Percentiles rank a stretch among this genome's conserved stretches.
phyloP scores from a whole-genome alignment of 2,888 invertebrate genomes.

The Epistrophe grossulariae region DNA sequence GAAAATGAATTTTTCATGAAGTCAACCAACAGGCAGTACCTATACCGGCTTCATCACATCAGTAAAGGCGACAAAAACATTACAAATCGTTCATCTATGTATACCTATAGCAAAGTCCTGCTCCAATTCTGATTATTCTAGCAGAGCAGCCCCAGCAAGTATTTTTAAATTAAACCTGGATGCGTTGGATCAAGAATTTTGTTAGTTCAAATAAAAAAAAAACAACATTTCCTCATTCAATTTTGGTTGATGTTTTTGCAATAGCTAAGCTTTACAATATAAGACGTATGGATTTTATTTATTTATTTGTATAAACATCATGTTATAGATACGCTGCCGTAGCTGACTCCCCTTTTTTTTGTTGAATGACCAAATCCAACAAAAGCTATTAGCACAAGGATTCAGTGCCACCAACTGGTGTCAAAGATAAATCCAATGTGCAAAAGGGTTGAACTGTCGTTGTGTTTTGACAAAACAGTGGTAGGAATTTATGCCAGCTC shows the following conservation, averaged over 20 bases:
- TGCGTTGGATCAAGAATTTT: slow-evolving; percentile 15
- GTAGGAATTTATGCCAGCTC: slow-evolving; percentile 46
- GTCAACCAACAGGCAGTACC: slow-evolving; percentile 45
- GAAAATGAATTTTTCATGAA: slow-evolving; percentile 75
- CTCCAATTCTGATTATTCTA: background rate
- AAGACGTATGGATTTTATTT: slow-evolving; percentile 53
- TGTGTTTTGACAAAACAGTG: slow-evolving; percentile 40
- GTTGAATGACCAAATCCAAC: slow-evolving; percentile 15
- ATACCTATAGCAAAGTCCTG: background rate
- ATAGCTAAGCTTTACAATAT: background rate
- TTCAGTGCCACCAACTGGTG: slow-evolving; percentile 17
- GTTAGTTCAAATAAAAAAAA: slow-evolving; percentile 1
- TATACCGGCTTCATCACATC: background rate
- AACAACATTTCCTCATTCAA: slow-evolving; percentile 16
- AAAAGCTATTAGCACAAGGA: slow-evolving; percentile 39
- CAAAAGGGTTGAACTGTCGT: slow-evolving; percentile 47
- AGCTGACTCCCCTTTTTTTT: background rate
- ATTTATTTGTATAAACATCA: slow-evolving; percentile 55
- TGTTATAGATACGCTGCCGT: background rate
- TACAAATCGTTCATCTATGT: slow-evolving; percentile 7
- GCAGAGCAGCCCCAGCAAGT: slow-evolving; percentile 3
- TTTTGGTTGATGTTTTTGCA: slow-evolving; percentile 17
- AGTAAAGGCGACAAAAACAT: slow-evolving; percentile 31
- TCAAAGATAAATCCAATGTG: slow-evolving; percentile 13
- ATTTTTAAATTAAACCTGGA: slow-evolving; percentile 44